These are phyloP conservation scores for Drosophila austrosaltans DNA, from an alignment of 2,888 invertebrate species.

Conservation along the genomic window DNA sequence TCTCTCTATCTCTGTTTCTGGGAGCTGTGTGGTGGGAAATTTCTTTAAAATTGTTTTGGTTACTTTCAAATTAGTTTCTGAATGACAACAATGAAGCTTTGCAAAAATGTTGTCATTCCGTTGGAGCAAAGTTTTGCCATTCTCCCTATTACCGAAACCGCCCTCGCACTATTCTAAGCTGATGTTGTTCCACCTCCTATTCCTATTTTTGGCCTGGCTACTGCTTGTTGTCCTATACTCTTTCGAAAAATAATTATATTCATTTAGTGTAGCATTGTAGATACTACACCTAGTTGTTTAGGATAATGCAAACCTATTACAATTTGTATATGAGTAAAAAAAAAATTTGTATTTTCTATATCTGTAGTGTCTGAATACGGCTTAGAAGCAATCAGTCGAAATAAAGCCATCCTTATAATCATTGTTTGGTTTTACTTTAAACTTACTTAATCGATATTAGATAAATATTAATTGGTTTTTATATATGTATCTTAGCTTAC, in stretches of 20 bases:
- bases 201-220: constrained; percentile 19
- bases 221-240: constrained; percentile 2
- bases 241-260: background rate
- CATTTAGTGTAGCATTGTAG: background rate
- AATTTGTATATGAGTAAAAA: too few species aligned
- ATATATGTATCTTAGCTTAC: too few species aligned
- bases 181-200: constrained; percentile 34
- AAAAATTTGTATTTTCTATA: too few species aligned
- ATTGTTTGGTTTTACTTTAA: too few species aligned
- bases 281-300: background rate
- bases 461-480: too few species aligned
- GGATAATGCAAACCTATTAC: background rate
- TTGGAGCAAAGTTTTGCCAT: constrained; percentile 70
- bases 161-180: constrained; percentile 70
- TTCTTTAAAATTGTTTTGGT: constrained; percentile 81
- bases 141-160: constrained; percentile 15
- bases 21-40: constrained; percentile 71
- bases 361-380: too few species aligned
- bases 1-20: constrained; percentile 1
- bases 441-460: too few species aligned
- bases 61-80: constrained; percentile 81
- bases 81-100: constrained; percentile 78
- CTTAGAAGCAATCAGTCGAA: too few species aligned
- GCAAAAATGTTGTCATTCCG: constrained; percentile 81
- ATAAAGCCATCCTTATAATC: too few species aligned